Percentiles rank a stretch among this genome's conserved stretches.
Evolutionary conservation across 2,888 invertebrate species (phyloP).

Genomic region (Ceraclea dissimilis): DNA sequence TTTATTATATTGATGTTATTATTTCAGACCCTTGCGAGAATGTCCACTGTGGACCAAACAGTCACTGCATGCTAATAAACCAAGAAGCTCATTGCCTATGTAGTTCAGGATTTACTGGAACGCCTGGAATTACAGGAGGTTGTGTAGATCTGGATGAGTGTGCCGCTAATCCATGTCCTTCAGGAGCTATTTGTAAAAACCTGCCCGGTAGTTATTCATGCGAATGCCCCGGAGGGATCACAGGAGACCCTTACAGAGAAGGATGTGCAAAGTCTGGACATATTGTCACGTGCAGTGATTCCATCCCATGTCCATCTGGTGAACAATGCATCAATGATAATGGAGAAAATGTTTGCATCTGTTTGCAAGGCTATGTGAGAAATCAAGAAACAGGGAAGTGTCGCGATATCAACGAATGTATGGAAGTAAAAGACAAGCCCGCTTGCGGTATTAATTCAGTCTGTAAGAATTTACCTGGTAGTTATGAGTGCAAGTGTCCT

Average conservation of each 20-base stretch:
- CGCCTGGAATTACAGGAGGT: slow-evolving; percentile 55
- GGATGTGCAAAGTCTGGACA: slow-evolving; percentile 63
- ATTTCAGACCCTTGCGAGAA: slow-evolving; percentile 83
- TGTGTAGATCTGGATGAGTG: slow-evolving; percentile 91
- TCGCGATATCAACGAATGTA: slow-evolving; percentile 81
- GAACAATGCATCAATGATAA: slow-evolving; percentile 81
- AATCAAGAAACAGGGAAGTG: slow-evolving; percentile 67
- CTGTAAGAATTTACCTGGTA: slow-evolving; percentile 87
- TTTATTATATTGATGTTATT: neutral
- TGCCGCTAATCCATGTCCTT: slow-evolving; percentile 68
- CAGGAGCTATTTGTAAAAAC: slow-evolving; percentile 83
- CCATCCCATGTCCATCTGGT: slow-evolving; percentile 72
- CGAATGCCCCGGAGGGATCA: slow-evolving; percentile 76
- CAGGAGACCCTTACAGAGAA: slow-evolving; percentile 71
- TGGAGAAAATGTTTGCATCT: slow-evolving; percentile 79
- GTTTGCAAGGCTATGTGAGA: slow-evolving; percentile 79
- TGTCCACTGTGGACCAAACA: slow-evolving; percentile 75
- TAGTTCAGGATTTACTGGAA: slow-evolving; percentile 70
- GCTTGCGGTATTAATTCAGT: slow-evolving; percentile 84
- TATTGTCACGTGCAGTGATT: slow-evolving; percentile 63
- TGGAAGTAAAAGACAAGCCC: slow-evolving; percentile 62
- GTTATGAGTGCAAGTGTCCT: slow-evolving; percentile 88
- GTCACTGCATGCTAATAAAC: slow-evolving; percentile 80
- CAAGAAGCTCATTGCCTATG: slow-evolving; percentile 80
- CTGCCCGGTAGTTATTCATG: slow-evolving; percentile 80